Evolutionary conservation across 2,113 vertebrate genomes (phyloP), one percentile per base, ranked within the genome.

Genomic region (Catharus bicknelli): DNA sequence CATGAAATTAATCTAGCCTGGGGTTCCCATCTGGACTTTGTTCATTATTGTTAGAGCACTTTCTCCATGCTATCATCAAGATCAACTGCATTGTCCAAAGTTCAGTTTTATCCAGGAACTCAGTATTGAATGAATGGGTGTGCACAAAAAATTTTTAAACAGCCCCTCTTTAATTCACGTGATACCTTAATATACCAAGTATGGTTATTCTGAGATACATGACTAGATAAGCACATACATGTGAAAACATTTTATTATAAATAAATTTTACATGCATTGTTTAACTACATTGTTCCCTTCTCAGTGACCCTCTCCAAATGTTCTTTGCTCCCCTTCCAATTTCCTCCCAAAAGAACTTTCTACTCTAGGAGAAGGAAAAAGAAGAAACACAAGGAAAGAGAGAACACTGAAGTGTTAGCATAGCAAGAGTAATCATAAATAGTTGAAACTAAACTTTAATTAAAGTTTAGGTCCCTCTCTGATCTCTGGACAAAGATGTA

Each of bases 51-150:
- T 43, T 67, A 66, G 34, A 90, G 42, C 30, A 74, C 27, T 17
- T 88, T 42, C 59, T 13, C 63, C 22, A 21, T 17, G 26, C 25
- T 51, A 74, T 45, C 32, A 83, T 58, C n/a, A 90, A 75, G 21
- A 84, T 67, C 50, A 80, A 58, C 18, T 57, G 18, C 20, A 17
- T 27, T 50, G 69, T 58, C 73, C 70, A 36, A 89, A 92, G 91
- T 92, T 75, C 73, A 75, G 27, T 86, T 93, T 81, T 63, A 89
- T 61, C 30, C 43, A 90, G 48, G 57, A 84, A 78, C 67, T 81
- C n/a, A 27, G 8, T 19, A 86, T 0, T 67, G 77, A 92, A 82
- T 47, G 9, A 90, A 59, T 16, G 53, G 8, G 32, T 27, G 23
- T 22, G 34, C 38, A 51, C 23, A 70, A 83, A 83, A 48, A 5